phyloP scores from a whole-genome alignment of 1,140 invertebrate genomes.

The Bombus superbus region DNA sequence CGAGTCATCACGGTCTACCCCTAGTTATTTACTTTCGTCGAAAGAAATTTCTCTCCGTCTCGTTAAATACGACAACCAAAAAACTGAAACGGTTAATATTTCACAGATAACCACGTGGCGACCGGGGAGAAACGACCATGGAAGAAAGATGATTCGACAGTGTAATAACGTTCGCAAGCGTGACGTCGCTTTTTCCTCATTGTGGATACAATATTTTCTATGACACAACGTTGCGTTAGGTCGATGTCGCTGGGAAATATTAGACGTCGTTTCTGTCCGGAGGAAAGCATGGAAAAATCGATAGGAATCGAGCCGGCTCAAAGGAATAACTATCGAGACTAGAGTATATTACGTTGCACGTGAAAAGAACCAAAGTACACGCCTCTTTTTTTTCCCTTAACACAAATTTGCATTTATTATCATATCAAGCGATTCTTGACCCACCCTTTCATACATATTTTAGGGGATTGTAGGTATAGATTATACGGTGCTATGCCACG shows the following conservation, averaged over 20 bases:
- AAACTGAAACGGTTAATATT: background rate
- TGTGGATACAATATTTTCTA: background rate
- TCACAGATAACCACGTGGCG: background rate
- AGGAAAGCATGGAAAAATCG: constrained; percentile 19
- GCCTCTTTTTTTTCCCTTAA: background rate
- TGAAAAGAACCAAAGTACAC: background rate
- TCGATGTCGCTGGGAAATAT: background rate
- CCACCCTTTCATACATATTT: background rate
- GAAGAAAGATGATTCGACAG: background rate
- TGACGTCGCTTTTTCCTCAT: background rate
- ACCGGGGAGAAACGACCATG: rapidly evolving
- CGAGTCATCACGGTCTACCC: too few relatives aligned
- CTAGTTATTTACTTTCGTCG: background rate
- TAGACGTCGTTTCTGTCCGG: background rate
- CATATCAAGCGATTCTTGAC: constrained; percentile 12
- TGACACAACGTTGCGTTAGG: too few relatives aligned
- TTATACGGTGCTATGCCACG: background rate
- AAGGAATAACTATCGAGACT: background rate
- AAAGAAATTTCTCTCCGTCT: background rate
- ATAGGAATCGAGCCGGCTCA: background rate
- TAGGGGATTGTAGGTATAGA: background rate
- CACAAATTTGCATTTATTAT: constrained; percentile 32
- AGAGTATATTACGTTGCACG: background rate
- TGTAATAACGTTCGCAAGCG: background rate
- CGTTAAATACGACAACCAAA: background rate